phyloP scores from a whole-genome alignment of 2,113 vertebrate species.

The Nansenia antarctica region DNA sequence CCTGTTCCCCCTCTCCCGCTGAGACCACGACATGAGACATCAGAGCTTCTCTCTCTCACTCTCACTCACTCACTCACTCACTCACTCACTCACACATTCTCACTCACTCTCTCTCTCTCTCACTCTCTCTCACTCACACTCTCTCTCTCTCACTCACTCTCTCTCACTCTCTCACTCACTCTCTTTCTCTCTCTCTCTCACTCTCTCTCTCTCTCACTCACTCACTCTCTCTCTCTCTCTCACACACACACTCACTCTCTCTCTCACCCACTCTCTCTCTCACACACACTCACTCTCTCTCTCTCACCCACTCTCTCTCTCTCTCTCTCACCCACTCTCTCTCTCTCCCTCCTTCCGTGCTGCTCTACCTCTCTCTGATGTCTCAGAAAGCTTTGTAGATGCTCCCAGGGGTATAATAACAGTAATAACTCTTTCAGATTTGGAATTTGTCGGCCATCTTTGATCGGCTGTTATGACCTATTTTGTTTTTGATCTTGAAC shows the following conservation, averaged over 20 bases:
- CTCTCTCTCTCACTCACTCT: background rate
- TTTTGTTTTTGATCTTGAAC: constrained; percentile 7
- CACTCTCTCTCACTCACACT: background rate
- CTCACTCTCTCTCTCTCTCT: constrained; percentile 2
- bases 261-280: no score
- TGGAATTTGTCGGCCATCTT: constrained; percentile 14
- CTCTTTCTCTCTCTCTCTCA: background rate
- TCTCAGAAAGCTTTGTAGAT: background rate
- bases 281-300: background rate
- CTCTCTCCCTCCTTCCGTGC: background rate
- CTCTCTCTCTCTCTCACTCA: background rate
- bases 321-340: no score
- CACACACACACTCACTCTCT: background rate
- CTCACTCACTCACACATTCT: constrained; percentile 6
- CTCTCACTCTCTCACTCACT: constrained; percentile 2
- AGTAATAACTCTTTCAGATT: constrained; percentile 8
- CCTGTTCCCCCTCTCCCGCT: background rate
- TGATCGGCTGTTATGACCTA: constrained; percentile 4
- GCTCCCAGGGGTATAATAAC: constrained; percentile 2
- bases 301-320: no score
- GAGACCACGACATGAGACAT: no score
- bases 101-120: background rate
- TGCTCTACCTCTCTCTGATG: constrained; percentile 2
- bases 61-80: background rate
- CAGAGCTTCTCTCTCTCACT: background rate